A percentile compares a stretch with the other conserved stretches of the same genome.
Evolutionary conservation across 2,797 vertebrate genomes (phyloP).

Genomic region (Halcyon leucocephala): DNA sequence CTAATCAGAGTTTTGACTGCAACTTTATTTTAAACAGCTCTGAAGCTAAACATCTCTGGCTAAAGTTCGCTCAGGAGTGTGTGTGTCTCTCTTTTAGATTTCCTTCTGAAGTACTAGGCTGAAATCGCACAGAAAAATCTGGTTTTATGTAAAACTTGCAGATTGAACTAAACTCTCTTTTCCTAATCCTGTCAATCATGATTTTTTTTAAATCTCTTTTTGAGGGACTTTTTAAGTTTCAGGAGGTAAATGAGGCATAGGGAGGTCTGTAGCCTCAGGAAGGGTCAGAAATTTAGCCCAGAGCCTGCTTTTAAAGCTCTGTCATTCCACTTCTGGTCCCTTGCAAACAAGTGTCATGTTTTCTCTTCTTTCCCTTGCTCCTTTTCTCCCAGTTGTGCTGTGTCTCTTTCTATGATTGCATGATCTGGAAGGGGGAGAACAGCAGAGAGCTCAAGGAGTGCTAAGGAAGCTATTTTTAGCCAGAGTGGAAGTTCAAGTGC

Average conservation of each 20-base stretch:
- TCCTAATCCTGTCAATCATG: not conserved
- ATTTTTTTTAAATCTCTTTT: not conserved
- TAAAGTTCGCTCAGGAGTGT: not conserved
- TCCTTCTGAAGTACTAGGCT: not conserved
- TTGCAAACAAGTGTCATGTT: not conserved
- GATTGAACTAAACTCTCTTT: not conserved
- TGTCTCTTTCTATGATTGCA: not conserved
- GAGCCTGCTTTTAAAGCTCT: not conserved
- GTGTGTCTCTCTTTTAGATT: not conserved
- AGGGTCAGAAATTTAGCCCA: not conserved
- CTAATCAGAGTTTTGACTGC: not conserved
- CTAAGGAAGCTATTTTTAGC: slow-evolving; percentile 33
- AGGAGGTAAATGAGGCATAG: not conserved
- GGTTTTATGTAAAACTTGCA: not conserved
- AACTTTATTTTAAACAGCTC: not conserved
- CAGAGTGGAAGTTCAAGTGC: not conserved
- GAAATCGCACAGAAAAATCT: not conserved
- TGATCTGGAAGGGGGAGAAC: not conserved
- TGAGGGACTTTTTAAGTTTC: not conserved
- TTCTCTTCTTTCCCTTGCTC: not conserved
- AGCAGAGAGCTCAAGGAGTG: not conserved
- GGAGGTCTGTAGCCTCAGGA: not conserved
- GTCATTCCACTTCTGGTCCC: not conserved
- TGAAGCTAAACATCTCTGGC: not conserved
- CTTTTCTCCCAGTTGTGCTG: not conserved